Base-by-base conservation (phyloP, 1,140 invertebrate species). In the Heterodera schachtii region DNA sequence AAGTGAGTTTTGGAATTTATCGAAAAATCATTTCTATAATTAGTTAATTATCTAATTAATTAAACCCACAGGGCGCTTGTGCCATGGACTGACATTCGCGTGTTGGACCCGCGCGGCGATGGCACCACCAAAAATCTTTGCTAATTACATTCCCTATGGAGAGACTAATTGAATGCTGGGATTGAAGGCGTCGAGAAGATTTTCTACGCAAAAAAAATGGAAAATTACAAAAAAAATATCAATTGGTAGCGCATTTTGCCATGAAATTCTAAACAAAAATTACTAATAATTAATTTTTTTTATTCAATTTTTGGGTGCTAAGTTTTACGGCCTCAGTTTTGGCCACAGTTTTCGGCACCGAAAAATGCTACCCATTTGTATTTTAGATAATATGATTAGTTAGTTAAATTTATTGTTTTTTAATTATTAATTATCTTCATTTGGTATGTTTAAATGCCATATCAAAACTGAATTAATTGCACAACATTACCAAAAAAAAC, bases 51-150 rank as follows among this genome's bases (percentile, higher is more conserved):
- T 7, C 5, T 6, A 52, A 52, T 11, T 52, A 52, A 52, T 11
- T 16, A 52, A 52, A 41, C 43, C 13, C 16, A 19, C 66, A 76
- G 77, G 88, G 88, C 74, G 88, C 88, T 8, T 89, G 88, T 78
- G 88, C 87, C 9, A 78, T 89, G 44, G 88, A 89, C 81, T n/a
- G 89, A 90, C 64, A 84, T 89, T 67, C 85, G 84, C 79, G 87
- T 89, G 46, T 80, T 90, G 8, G 84, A 89, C 71, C 76, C 80
- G 66, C 64, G 67, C 9, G 85, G 84, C 43, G 47, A 67, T 19
- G 74, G 80, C 11, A 67, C 77, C 46, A 57, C 11, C 57, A 11
- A 64, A 19, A 64, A 71, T 7, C 69, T 71, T 41, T 71, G 69
- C 31, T 71, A 41, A 71, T 11, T 8, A 52, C 31, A 31, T 31